Conservation (phyloP, 2,797 vertebrate genomes). For the Thunnus albacares region DNA sequence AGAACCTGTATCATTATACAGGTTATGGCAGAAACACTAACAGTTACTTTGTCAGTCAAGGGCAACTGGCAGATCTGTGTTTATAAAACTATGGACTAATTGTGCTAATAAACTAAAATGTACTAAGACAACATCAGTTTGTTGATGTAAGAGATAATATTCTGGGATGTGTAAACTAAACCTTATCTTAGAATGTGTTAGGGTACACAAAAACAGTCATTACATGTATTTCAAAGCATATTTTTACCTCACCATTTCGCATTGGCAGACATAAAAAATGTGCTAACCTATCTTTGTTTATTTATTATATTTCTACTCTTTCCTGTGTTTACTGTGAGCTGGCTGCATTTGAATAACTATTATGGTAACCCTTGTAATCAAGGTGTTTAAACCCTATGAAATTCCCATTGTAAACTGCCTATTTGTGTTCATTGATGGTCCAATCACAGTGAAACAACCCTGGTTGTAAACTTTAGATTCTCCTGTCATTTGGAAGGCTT, state of each 20-base stretch:
- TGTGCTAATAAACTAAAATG: conserved; percentile 71
- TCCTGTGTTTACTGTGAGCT: conserved; percentile 38
- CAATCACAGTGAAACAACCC: conserved; percentile 29
- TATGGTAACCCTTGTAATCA: conserved; percentile 42
- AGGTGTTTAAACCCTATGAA: conserved; percentile 37
- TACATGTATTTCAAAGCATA: conserved; percentile 31
- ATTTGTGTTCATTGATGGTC: conserved; percentile 44
- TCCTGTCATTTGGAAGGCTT: conserved; percentile 26
- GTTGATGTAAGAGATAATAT: conserved; percentile 58
- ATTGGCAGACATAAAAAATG: not conserved
- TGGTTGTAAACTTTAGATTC: conserved; percentile 49
- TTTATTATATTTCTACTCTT: not conserved
- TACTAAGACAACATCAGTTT: conserved; percentile 67
- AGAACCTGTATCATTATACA: conserved; percentile 14
- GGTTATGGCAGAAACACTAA: conserved; percentile 53
- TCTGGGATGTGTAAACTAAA: conserved; percentile 49
- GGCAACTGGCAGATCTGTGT: conserved; percentile 51
- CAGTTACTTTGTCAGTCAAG: conserved; percentile 53
- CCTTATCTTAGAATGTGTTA: conserved; percentile 44
- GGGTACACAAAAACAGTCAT: conserved; percentile 34
- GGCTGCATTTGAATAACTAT: conserved; percentile 50
- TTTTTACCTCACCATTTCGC: conserved; percentile 13
- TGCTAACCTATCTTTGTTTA: not conserved
- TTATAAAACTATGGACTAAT: conserved; percentile 55
- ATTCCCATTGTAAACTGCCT: conserved; percentile 51